phyloP scores from a whole-genome alignment of 2,888 invertebrate species.

The Nomada fucata region DNA sequence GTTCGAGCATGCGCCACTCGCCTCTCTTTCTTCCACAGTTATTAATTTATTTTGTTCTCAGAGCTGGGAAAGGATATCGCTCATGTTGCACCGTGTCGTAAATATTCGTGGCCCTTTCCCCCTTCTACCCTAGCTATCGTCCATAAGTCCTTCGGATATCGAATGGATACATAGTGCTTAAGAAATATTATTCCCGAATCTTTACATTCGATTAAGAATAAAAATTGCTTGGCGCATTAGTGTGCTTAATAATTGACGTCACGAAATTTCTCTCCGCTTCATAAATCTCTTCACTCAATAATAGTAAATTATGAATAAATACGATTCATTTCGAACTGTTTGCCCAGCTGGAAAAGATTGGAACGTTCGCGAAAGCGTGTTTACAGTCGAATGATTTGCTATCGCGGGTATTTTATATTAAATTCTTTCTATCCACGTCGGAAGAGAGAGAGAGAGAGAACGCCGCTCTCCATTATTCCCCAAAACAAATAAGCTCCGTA shows the following conservation, averaged over 20 bases:
- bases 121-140: not conserved
- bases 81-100: not conserved
- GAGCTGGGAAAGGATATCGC: not conserved
- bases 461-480: conserved; percentile 51
- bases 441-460: not conserved
- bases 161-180: too few relatives aligned
- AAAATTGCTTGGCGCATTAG: too few relatives aligned
- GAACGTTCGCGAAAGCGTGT: conserved; percentile 43
- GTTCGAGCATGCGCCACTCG: conserved; percentile 8
- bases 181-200: too few relatives aligned
- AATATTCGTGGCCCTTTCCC: not conserved
- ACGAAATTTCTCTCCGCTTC: not conserved
- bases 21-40: not conserved
- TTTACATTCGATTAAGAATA: too few relatives aligned
- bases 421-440: conserved; percentile 42
- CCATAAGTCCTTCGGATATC: too few relatives aligned
- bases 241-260: not conserved
- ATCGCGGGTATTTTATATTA: conserved; percentile 64
- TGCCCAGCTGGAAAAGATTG: conserved; percentile 49
- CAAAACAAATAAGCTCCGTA: conserved; percentile 44
- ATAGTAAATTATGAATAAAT: conserved; percentile 63
- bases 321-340: conserved; percentile 61
- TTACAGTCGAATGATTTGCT: conserved; percentile 51
- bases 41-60: conserved; percentile 34
- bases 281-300: conserved; percentile 42